These are phyloP conservation scores for Nymphicus hollandicus DNA, from an alignment of 2,113 vertebrate genomes.

Conservation along the genomic window DNA sequence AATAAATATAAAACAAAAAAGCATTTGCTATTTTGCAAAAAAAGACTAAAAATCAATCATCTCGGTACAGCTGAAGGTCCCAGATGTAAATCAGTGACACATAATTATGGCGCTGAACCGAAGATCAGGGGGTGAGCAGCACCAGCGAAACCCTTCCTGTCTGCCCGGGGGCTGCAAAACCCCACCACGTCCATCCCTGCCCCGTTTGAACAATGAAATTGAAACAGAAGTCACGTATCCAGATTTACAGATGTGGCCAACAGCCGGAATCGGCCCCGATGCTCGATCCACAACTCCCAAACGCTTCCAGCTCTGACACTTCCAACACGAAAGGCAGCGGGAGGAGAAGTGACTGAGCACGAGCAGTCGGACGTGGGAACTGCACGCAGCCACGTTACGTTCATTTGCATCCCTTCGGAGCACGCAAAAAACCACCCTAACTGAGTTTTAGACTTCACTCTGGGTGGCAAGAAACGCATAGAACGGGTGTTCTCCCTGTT, in stretches of 20 bases:
- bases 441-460: accelerated
- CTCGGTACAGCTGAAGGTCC: not conserved
- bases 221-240: not conserved
- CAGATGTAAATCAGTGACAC: not conserved
- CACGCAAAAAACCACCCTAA: accelerated
- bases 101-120: not conserved
- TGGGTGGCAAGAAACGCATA: accelerated
- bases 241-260: not conserved
- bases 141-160: not conserved
- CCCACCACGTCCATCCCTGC: not conserved
- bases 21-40: not conserved
- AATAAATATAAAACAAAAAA: not conserved
- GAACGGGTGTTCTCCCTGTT: accelerated
- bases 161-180: not conserved
- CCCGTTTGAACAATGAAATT: not conserved
- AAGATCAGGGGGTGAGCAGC: not conserved
- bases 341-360: not conserved
- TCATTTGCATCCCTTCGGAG: not conserved
- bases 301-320: not conserved
- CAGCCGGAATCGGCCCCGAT: accelerated
- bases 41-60: not conserved
- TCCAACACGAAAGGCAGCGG: not conserved
- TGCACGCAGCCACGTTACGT: not conserved
- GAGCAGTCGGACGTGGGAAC: not conserved
- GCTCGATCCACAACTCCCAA: not conserved